These are phyloP conservation scores for Neosilurus mollespiculum DNA, from an alignment of 2,797 vertebrate genomes.

Conservation along the genomic window DNA sequence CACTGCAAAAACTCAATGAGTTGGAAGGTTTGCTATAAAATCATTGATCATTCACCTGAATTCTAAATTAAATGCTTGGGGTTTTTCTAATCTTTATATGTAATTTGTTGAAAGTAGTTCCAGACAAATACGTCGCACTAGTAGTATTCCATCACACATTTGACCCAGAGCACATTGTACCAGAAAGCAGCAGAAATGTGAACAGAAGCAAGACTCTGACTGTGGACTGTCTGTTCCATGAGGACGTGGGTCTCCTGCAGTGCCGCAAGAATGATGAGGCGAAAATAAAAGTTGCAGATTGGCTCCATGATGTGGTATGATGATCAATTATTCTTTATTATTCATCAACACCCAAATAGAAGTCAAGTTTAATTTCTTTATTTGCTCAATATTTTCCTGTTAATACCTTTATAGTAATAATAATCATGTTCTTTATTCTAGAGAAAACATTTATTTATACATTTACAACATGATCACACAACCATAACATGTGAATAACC, in stretches of 20 bases:
- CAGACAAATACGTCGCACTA: not conserved
- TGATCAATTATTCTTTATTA: not conserved
- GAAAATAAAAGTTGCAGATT: not conserved
- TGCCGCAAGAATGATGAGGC: not conserved
- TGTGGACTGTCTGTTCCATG: constrained; percentile 39
- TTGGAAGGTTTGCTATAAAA: not conserved
- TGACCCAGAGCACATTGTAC: not conserved
- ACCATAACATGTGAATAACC: not conserved
- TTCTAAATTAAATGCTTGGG: not conserved
- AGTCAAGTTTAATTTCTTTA: no score
- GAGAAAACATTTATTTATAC: not conserved
- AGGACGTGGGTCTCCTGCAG: constrained; percentile 15
- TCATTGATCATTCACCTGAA: not conserved
- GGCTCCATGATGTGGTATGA: not conserved
- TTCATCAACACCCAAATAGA: not conserved
- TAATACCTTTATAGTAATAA: not conserved
- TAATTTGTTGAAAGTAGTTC: not conserved
- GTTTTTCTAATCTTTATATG: not conserved
- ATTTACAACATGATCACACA: not conserved
- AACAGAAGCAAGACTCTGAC: not conserved
- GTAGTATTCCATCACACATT: constrained; percentile 44
- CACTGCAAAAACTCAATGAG: not conserved
- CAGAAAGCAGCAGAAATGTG: constrained; percentile 28
- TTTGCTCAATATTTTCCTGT: not conserved
- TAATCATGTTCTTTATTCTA: not conserved